phyloP scores from a whole-genome alignment of 1,140 invertebrate genomes.

The Carcinoscorpius rotundicauda region DNA sequence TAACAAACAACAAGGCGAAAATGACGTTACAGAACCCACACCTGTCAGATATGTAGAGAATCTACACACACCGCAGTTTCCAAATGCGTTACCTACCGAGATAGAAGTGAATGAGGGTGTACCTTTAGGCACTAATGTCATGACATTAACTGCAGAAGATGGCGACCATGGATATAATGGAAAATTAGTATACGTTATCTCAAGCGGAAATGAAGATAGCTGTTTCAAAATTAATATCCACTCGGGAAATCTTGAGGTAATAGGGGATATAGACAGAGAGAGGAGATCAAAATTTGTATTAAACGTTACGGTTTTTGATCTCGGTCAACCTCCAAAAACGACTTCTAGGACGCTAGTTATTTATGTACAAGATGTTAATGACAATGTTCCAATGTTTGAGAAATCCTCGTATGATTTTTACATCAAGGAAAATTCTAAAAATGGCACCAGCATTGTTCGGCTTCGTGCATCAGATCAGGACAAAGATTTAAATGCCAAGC shows the following conservation, averaged over 20 bases:
- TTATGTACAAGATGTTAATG: slow-evolving; percentile 36
- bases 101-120: slow-evolving; percentile 72
- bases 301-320: slow-evolving; percentile 78
- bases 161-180: slow-evolving; percentile 84
- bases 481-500: slow-evolving; percentile 62
- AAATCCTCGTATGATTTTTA: slow-evolving; percentile 35
- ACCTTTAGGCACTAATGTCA: slow-evolving; percentile 56
- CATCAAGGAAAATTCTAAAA: slow-evolving; percentile 39
- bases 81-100: slow-evolving; percentile 29
- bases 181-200: slow-evolving; percentile 72
- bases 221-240: slow-evolving; percentile 77
- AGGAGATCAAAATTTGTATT: slow-evolving; percentile 63
- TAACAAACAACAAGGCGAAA: slow-evolving; percentile 54
- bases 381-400: slow-evolving; percentile 39
- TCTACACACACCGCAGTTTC: slow-evolving; percentile 53
- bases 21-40: slow-evolving; percentile 55
- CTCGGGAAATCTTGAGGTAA: slow-evolving; percentile 66
- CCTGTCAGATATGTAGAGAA: slow-evolving; percentile 74
- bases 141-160: slow-evolving; percentile 62
- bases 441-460: slow-evolving; percentile 46
- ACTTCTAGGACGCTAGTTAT: slow-evolving; percentile 59
- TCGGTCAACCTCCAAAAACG: slow-evolving; percentile 65
- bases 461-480: slow-evolving; percentile 66
- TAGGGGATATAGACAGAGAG: slow-evolving; percentile 78
- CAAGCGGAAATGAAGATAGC: slow-evolving; percentile 62